A percentile compares a stretch with the other conserved stretches of the same genome.
phyloP scores from a whole-genome alignment of 2,888 invertebrate genomes.

The Eumacrocentrus americanus region DNA sequence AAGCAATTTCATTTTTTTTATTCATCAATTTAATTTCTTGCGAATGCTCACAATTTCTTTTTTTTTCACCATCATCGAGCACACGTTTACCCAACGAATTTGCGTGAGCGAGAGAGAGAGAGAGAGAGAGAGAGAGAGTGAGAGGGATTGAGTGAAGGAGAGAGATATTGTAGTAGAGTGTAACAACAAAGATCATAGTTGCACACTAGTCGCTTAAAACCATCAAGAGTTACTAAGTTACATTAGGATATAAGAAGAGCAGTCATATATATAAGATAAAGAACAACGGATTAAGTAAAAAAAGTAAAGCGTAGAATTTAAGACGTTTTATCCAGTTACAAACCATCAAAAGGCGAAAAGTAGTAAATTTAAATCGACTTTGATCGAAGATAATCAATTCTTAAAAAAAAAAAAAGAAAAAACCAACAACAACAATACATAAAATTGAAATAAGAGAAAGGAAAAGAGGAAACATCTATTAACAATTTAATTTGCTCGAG shows the following conservation, averaged over 20 bases:
- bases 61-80: background rate
- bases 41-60: slow-evolving; percentile 1
- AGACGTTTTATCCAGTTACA: slow-evolving; percentile 50
- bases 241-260: slow-evolving; percentile 27
- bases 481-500: no score
- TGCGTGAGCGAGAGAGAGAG: no score
- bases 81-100: no score
- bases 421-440: no score
- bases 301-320: slow-evolving; percentile 21
- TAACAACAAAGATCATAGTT: background rate
- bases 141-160: background rate
- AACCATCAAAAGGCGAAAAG: background rate
- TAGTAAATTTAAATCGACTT: background rate
- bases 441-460: no score
- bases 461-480: no score
- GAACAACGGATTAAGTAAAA: slow-evolving; percentile 5
- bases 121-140: background rate
- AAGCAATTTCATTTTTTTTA: background rate
- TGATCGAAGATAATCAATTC: no score
- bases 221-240: slow-evolving; percentile 46
- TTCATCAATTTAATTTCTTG: background rate
- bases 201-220: background rate
- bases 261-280: slow-evolving; percentile 1
- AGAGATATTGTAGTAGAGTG: background rate
- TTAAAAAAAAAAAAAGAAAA: no score